Evolutionary conservation across 2,113 vertebrate genomes (phyloP), one percentile per base, ranked within the genome.

Genomic region (Pholis gunnellus): DNA sequence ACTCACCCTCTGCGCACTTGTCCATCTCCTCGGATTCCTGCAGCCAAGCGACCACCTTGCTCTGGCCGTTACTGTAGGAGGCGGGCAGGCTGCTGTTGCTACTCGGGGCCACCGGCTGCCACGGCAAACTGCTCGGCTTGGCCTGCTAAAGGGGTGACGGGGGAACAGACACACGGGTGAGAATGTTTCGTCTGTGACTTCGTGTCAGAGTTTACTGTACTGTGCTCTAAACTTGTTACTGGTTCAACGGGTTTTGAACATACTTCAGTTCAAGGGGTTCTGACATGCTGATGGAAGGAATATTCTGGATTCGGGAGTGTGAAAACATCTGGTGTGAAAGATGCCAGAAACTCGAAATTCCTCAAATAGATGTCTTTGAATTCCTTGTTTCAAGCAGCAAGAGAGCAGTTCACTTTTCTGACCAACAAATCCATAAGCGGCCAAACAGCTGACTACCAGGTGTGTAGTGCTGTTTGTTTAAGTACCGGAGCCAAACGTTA

Each of bases 1-100:
- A 72, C 95, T 92, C 77, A 99, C 98, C 98, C 96, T 99, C 98
- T 36, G 98, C 96, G 93, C 98, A 99, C 89, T 97, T 97, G 93
- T 99, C 97, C 98, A 99, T 99, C 86, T 99, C 98, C 90, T 99
- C 98, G 0, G 98, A 99, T 81, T 99, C 97, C 93, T 98, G 97
- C 50, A 99, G 92, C 98, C 98, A 99, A 42, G 97, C 98, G 0
- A 94, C 97, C 90, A 99, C 98, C 91, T 99, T 99, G 91, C 97
- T 99, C 94, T 98, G 97, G 61, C 98, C 98, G 0, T 97, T 98
- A 1, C 97, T 98, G 89, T 96, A 99, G 64, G 96, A 97, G 14
- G 95, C 96, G 4, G 97, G 98, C 74, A 99, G 97, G 94, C 96
- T 98, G 93, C 95, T 97, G 90, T 78, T 98, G 93, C 95, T 97